Base-by-base conservation (phyloP, 2,113 vertebrate species). In the Pavo muticus region DNA sequence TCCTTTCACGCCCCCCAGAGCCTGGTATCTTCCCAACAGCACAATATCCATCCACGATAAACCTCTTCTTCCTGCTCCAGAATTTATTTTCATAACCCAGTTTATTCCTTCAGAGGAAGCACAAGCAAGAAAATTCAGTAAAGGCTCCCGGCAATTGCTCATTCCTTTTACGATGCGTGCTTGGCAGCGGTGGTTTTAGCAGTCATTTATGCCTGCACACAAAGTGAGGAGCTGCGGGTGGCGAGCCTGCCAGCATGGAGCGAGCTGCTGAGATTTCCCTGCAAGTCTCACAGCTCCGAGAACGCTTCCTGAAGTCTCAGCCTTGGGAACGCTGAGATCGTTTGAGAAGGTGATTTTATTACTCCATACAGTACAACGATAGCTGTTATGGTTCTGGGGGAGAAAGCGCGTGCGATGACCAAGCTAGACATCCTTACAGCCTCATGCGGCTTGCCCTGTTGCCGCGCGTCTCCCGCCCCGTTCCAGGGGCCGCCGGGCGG, bases 401-500 rank as follows among this genome's bases (percentile, higher is more conserved):
- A 75, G 45, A 80, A 50, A 13, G 45, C 35, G 30, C 1, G 69
- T 16, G 12, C 1, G 54, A 30, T 3, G 29, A 7, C 4, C 2
- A 47, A 44, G 42, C 40, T 1, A 7, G 61, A 9, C 40, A 10
- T 29, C 19, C 3, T 11, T 72, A 60, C 79, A 6, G 5, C 45
- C 67, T 50, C 68, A 4, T 61, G 8, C 1, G 57, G 68, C 37
- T 73, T 7, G 4, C 84, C 3, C 23, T 29, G 6, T 0, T 3
- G 47, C 1, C 5, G 76, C 72, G 9, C 9, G 35, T 39, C 54
- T 64, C 32, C 68, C 54, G 29, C 4, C 1, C 45, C 27, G 0
- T 0, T 14, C 1, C 44, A 1, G 29, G 19, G 4, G 0, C 72
- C 0, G 30, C 0, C 9, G 6, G 3, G 10, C 44, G 4, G 45